phyloP scores from a whole-genome alignment of 92 coral and sea anemone species.

The Phenganax marumi region DNA sequence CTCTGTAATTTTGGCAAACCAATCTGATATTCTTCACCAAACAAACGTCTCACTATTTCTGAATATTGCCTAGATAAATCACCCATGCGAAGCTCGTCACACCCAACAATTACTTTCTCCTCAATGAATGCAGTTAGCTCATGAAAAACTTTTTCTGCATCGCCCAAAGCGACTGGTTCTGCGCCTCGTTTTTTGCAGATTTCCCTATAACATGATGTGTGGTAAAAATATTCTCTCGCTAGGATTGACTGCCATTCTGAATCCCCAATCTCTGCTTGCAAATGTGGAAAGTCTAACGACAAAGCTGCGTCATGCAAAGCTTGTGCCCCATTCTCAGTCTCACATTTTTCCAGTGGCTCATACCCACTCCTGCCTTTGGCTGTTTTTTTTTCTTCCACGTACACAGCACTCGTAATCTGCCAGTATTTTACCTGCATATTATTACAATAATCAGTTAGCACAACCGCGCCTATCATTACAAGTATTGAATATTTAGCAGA shows the following conservation, averaged over 20 bases:
- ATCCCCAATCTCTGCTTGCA: slow-evolving; percentile 17
- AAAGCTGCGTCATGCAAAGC: slow-evolving; percentile 9
- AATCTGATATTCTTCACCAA: slow-evolving; percentile 21
- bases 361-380: slow-evolving; percentile 20
- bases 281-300: slow-evolving; percentile 20
- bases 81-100: slow-evolving; percentile 6
- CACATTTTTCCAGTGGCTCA: slow-evolving; percentile 15
- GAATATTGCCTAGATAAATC: slow-evolving; percentile 2
- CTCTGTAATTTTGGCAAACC: slow-evolving; percentile 18
- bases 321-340: slow-evolving; percentile 25
- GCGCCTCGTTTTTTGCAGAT: no score
- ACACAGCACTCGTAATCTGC: no score
- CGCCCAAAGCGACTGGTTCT: not conserved
- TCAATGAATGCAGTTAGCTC: slow-evolving; percentile 15
- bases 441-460: no score
- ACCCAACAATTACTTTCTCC: slow-evolving; percentile 11
- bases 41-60: slow-evolving; percentile 1
- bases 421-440: no score
- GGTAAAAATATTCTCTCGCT: not conserved
- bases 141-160: slow-evolving; percentile 2
- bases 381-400: slow-evolving; percentile 4
- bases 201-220: slow-evolving; percentile 4
- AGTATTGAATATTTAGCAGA: no score
- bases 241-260: slow-evolving; percentile 12
- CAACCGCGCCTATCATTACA: no score